Evolutionary conservation across 2,888 invertebrate genomes (phyloP).

Genomic region (Orchestes rusci): DNA sequence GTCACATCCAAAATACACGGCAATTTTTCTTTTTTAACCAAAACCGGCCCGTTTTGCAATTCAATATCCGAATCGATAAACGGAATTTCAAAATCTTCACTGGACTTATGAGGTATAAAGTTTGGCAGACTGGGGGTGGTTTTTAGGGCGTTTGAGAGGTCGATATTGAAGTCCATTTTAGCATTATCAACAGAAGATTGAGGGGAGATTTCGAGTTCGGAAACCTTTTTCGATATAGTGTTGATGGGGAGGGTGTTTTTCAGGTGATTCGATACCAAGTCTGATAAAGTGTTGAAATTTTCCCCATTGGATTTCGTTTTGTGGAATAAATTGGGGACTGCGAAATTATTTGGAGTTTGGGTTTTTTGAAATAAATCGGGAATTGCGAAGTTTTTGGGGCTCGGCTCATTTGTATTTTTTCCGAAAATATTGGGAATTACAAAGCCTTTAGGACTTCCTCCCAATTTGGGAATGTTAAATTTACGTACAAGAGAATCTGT

Average conservation of each 20-base stretch:
- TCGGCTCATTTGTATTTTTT: not conserved
- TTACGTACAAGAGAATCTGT: conserved; percentile 18
- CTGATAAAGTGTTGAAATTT: conserved; percentile 28
- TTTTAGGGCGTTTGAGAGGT: conserved; percentile 43
- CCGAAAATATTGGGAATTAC: conserved; percentile 18
- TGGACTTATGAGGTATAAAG: conserved; percentile 15
- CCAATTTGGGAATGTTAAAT: not conserved
- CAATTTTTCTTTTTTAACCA: conserved; percentile 19
- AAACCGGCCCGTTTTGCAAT: conserved; percentile 8
- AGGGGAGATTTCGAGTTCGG: conserved; percentile 2
- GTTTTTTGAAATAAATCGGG: conserved; percentile 14
- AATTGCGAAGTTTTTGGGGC: conserved; percentile 10
- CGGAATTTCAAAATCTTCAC: conserved; percentile 37
- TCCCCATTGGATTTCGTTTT: not conserved
- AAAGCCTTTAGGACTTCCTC: conserved; percentile 13
- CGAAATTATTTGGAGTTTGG: not conserved
- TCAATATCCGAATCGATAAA: conserved; percentile 39
- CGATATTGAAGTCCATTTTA: conserved; percentile 37
- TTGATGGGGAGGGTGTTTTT: conserved; percentile 8
- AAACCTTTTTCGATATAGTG: conserved; percentile 2
- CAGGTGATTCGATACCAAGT: conserved; percentile 31
- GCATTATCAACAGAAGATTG: conserved; percentile 3
- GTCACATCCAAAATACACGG: conserved; percentile 36
- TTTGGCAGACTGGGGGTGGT: conserved; percentile 28
- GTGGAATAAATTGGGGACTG: not conserved